phyloP scores from a whole-genome alignment of 2,797 vertebrate species.

The Poecilia wingei region DNA sequence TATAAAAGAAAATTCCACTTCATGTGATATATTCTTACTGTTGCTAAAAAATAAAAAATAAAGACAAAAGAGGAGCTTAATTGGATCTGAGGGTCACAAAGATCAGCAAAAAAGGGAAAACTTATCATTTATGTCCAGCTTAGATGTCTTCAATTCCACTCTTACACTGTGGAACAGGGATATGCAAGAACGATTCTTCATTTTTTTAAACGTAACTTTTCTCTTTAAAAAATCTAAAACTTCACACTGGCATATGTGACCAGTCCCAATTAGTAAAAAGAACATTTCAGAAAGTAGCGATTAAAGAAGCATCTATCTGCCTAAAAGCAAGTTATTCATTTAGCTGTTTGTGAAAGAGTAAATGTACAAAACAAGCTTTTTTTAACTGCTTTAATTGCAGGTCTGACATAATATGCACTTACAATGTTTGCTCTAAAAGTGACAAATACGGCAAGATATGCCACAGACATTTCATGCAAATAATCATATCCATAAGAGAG shows the following conservation, averaged over 20 bases:
- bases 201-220: slow-evolving; percentile 2
- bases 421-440: background rate
- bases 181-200: background rate
- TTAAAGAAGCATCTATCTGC: background rate
- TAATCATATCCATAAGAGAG: background rate
- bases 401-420: background rate
- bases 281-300: background rate
- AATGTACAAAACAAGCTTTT: background rate
- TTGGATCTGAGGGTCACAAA: background rate
- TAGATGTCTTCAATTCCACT: background rate
- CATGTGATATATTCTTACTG: background rate
- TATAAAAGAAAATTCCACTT: too few relatives aligned
- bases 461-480: background rate
- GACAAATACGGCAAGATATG: background rate
- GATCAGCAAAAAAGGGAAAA: background rate
- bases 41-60: background rate
- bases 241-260: background rate
- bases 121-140: background rate
- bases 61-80: background rate
- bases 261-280: background rate
- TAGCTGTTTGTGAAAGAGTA: background rate
- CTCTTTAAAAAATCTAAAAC: slow-evolving; percentile 1
- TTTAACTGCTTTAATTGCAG: background rate
- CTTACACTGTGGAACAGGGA: background rate
- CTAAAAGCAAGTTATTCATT: background rate